Percentiles rank a stretch among this genome's conserved stretches.
Evolutionary conservation across 2,797 vertebrate species (phyloP).

Genomic region (Emys orbicularis): DNA sequence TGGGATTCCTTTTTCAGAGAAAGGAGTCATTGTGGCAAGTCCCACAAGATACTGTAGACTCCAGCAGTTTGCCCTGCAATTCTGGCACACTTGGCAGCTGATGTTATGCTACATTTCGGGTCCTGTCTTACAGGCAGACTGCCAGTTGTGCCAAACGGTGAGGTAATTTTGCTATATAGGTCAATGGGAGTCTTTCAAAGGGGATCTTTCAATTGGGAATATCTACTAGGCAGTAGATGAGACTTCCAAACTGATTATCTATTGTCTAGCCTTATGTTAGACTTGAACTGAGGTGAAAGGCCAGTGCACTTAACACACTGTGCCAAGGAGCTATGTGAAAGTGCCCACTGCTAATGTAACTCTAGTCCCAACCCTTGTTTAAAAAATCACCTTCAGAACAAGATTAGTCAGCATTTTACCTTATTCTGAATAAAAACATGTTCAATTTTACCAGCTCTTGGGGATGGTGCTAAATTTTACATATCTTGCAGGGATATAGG

Average conservation of each 20-base stretch:
- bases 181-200: not conserved
- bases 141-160: not conserved
- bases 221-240: not conserved
- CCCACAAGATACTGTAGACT: not conserved
- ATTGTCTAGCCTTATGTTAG: not conserved
- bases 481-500: not conserved
- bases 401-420: accelerated
- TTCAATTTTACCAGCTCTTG: not conserved
- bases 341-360: not conserved
- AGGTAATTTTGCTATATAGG: not conserved
- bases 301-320: not conserved
- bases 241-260: not conserved
- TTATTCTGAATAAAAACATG: not conserved
- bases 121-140: not conserved
- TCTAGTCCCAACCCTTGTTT: not conserved
- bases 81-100: not conserved
- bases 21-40: not conserved
- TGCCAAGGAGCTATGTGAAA: not conserved
- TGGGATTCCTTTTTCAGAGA: slow-evolving; percentile 40
- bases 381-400: not conserved
- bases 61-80: not conserved
- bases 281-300: not conserved
- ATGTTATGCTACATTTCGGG: not conserved
- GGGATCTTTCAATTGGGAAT: not conserved
- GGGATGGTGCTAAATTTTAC: not conserved